phyloP scores from a whole-genome alignment of 35 echinoderm and acorn worm genomes.

The Apostichopus californicus region DNA sequence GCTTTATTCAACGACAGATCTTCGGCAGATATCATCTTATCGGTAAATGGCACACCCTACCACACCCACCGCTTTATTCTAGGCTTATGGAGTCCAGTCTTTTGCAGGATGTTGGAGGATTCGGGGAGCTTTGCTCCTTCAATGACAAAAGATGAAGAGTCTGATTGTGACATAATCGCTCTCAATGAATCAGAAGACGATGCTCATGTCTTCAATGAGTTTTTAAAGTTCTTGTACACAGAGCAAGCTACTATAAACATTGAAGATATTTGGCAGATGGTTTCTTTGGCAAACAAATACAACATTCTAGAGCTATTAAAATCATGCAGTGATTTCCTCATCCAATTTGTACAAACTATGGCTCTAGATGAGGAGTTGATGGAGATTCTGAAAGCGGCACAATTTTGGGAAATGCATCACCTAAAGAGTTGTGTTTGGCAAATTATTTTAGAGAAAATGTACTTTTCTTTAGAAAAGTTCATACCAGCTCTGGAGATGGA shows the following conservation, averaged over 20 bases:
- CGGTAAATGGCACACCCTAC: background rate
- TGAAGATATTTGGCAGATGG: conserved; percentile 21
- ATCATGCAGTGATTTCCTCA: background rate
- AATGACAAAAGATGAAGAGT: background rate
- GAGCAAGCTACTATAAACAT: background rate
- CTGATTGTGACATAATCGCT: background rate
- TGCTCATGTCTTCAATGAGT: background rate
- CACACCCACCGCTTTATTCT: conserved; percentile 9
- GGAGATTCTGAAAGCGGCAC: background rate
- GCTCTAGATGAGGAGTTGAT: background rate
- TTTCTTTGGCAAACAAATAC: conserved; percentile 38
- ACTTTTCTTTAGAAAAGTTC: background rate
- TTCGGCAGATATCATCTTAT: conserved; percentile 9
- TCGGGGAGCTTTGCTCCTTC: background rate
- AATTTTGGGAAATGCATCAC: background rate
- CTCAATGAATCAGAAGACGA: conserved; percentile 5
- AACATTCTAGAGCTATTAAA: background rate
- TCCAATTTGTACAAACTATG: background rate
- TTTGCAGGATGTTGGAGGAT: conserved; percentile 12
- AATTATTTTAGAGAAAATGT: background rate
- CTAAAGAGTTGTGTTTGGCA: background rate
- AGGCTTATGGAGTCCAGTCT: conserved; percentile 10
- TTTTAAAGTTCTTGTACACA: conserved; percentile 37
- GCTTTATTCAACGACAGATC: conserved; percentile 3
- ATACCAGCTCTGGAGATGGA: background rate